Evolutionary conservation across 2,113 vertebrate genomes (phyloP).

Genomic region (Amphiprion percula): DNA sequence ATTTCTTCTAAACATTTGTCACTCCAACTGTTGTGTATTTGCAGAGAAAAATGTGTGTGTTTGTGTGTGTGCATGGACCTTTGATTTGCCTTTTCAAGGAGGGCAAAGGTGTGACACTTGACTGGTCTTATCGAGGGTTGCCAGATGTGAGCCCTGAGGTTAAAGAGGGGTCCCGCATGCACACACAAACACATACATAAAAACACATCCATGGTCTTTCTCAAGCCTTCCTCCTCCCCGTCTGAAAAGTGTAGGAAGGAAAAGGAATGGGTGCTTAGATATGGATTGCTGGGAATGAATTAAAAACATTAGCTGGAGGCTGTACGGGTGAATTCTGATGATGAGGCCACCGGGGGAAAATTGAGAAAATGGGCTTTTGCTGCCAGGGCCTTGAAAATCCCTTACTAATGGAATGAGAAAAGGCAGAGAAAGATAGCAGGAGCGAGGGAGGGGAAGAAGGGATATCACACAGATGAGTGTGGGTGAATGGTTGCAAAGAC

Average conservation of each 20-base stretch:
- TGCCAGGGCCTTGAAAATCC: conserved; percentile 75
- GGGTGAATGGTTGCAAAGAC: conserved; percentile 51
- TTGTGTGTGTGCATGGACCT: conserved; percentile 12
- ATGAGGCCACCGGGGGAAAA: conserved; percentile 70
- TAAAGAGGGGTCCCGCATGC: conserved; percentile 34
- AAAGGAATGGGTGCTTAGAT: conserved; percentile 65
- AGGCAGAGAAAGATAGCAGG: conserved; percentile 66
- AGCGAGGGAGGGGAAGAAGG: conserved; percentile 30
- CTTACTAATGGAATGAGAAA: conserved; percentile 81
- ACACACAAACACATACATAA: conserved; percentile 10
- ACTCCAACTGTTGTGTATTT: background rate
- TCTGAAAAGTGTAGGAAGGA: conserved; percentile 39
- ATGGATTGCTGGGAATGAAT: conserved; percentile 78
- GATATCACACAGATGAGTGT: conserved; percentile 67
- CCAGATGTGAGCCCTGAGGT: conserved; percentile 60
- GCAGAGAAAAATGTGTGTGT: conserved; percentile 8
- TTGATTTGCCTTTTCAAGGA: conserved; percentile 12
- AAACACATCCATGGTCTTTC: conserved; percentile 23
- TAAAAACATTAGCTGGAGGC: conserved; percentile 82
- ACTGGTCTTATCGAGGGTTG: conserved; percentile 54
- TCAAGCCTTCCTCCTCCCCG: conserved; percentile 2
- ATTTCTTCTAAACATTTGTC: conserved; percentile 2
- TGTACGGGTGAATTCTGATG: conserved; percentile 61
- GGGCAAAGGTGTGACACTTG: conserved; percentile 24
- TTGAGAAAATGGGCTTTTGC: conserved; percentile 79